A percentile compares a stretch with the other conserved stretches of the same genome.
Conservation (phyloP, 2,797 vertebrate species). For the Parauchenoglanis punctatus region DNA sequence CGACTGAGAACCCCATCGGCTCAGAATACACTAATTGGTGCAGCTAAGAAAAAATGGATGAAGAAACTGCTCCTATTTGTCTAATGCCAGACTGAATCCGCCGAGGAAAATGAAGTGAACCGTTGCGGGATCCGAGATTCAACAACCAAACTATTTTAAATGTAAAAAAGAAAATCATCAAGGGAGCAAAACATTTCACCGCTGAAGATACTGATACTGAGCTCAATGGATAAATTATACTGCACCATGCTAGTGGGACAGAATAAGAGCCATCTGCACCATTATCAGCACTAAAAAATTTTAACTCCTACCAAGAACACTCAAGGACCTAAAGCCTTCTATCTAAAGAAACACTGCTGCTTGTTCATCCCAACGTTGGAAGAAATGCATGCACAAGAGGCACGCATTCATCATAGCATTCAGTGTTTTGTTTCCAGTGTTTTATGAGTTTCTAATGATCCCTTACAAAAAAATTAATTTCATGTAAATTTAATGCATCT, state of each 20-base stretch:
- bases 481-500: slow-evolving; percentile 11
- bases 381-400: slow-evolving; percentile 1
- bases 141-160: slow-evolving; percentile 15
- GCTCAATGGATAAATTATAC: slow-evolving; percentile 8
- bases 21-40: slow-evolving; percentile 18
- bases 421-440: slow-evolving; percentile 8
- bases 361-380: slow-evolving; percentile 10
- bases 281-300: slow-evolving; percentile 19
- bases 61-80: slow-evolving; percentile 15
- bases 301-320: not conserved
- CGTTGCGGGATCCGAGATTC: not conserved
- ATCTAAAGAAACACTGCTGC: slow-evolving; percentile 7
- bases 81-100: slow-evolving; percentile 18
- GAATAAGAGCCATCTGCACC: slow-evolving; percentile 44
- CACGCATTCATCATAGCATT: slow-evolving; percentile 23
- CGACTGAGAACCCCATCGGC: not conserved
- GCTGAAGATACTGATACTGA: not conserved
- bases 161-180: not conserved
- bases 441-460: slow-evolving; percentile 17
- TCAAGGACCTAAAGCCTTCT: slow-evolving; percentile 10
- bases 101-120: slow-evolving; percentile 15
- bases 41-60: not conserved
- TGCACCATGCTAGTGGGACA: slow-evolving; percentile 9
- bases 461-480: not conserved
- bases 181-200: not conserved